These are phyloP conservation scores for Labeo calbasu DNA, from an alignment of 2,797 vertebrate genomes.

Conservation along the genomic window DNA sequence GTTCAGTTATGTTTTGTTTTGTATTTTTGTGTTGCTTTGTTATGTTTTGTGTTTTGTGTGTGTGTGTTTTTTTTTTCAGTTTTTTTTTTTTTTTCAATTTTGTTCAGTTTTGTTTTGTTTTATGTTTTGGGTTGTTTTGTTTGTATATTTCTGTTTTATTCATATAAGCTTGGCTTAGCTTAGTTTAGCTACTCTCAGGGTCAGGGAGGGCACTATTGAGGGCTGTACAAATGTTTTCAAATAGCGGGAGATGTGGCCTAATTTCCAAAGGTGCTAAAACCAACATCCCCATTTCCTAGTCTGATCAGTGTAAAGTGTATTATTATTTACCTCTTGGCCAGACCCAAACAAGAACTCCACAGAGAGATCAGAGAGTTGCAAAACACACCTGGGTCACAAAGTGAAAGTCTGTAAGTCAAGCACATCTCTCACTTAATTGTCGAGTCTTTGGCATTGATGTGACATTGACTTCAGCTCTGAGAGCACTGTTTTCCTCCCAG, in stretches of 20 bases:
- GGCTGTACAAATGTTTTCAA: not conserved
- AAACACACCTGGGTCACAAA: constrained; percentile 32
- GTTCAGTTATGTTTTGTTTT: not conserved
- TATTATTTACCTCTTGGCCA: not conserved
- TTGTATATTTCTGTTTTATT: too few relatives aligned
- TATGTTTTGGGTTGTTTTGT: not conserved
- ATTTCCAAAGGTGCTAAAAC: not conserved
- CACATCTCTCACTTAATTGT: constrained; percentile 23
- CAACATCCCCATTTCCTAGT: constrained; percentile 3
- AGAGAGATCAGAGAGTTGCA: constrained; percentile 29
- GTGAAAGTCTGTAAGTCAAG: not conserved
- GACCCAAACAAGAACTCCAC: not conserved
- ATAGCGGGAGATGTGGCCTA: not conserved
- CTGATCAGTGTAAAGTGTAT: not conserved
- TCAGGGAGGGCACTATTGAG: too few relatives aligned
- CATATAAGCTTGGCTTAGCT: not conserved
- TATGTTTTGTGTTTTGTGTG: too few relatives aligned
- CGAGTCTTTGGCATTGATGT: constrained; percentile 28
- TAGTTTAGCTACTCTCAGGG: not conserved
- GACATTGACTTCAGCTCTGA: constrained; percentile 34
- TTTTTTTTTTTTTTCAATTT: too few relatives aligned
- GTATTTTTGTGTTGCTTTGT: not conserved
- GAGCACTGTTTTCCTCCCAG: constrained; percentile 26
- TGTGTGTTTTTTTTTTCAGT: too few relatives aligned
- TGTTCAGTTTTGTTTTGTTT: not conserved